Conservation (phyloP, 1,140 invertebrate species). For the Holcopasites calliopsidis region DNA sequence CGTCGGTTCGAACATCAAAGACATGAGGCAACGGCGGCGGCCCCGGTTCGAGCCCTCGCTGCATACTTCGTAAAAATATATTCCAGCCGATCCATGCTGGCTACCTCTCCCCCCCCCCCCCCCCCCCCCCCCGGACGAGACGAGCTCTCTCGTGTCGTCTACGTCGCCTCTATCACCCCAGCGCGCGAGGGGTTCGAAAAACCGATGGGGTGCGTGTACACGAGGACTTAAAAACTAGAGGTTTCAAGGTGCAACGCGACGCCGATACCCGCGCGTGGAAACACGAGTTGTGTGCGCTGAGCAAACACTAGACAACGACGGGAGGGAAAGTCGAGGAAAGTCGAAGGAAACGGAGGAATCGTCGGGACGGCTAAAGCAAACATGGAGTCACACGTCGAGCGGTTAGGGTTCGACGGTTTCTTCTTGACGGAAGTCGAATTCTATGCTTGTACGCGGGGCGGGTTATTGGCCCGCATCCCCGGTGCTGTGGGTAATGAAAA, state of each 20-base stretch:
- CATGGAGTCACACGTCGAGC: conserved; percentile 67
- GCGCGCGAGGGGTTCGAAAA: conserved; percentile 45
- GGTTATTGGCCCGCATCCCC: neutral
- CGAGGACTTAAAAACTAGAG: conserved; percentile 17
- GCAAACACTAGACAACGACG: conserved; percentile 66
- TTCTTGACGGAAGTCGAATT: conserved; percentile 6
- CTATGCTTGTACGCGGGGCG: neutral
- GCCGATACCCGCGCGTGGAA: conserved; percentile 64
- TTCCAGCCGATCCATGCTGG: conserved; percentile 56
- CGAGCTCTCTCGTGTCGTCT: no score
- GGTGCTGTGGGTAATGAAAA: neutral
- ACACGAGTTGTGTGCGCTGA: conserved; percentile 70
- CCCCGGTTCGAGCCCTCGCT: conserved; percentile 52
- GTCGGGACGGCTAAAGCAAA: conserved; percentile 74
- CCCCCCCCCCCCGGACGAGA: no score
- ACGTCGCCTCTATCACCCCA: neutral
- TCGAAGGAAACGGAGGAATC: conserved; percentile 47
- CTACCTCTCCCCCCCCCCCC: conserved; percentile 20
- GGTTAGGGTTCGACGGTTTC: conserved; percentile 14
- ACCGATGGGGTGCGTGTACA: conserved; percentile 41
- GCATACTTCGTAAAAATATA: conserved; percentile 76
- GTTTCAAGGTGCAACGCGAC: conserved; percentile 37
- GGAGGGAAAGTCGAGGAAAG: conserved; percentile 14
- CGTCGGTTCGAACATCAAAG: conserved; percentile 76
- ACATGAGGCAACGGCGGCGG: conserved; percentile 43